A percentile compares a stretch with the other conserved stretches of the same genome.
Conservation (phyloP, 2,888 invertebrate genomes). For the Gonocerus acuteangulatus region DNA sequence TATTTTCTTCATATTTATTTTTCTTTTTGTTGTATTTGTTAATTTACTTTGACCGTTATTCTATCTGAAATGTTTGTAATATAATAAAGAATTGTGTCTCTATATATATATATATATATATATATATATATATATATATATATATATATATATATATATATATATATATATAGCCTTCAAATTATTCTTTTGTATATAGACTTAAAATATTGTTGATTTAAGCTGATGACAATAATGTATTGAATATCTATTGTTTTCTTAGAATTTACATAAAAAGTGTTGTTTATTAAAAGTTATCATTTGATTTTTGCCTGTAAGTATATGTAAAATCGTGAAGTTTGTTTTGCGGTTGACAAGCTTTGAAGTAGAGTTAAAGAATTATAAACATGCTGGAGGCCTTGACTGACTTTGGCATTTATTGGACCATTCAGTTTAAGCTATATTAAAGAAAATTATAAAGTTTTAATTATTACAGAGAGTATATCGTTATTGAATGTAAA, state of each 20-base stretch:
- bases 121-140: neutral
- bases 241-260: neutral
- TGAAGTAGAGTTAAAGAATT: neutral
- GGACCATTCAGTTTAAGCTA: neutral
- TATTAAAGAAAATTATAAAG: neutral
- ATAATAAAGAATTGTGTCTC: constrained; percentile 4
- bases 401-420: constrained; percentile 1
- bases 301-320: no score
- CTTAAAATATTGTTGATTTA: neutral
- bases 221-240: constrained; percentile 11
- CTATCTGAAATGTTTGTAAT: constrained; percentile 10
- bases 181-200: constrained; percentile 11
- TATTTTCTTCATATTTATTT: constrained; percentile 1
- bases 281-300: neutral
- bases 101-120: neutral
- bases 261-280: neutral
- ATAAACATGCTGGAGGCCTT: neutral
- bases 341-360: neutral
- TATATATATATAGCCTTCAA: no score
- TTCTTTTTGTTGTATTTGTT: constrained; percentile 16
- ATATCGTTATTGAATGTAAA: constrained; percentile 7
- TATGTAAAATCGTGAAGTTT: neutral
- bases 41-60: neutral
- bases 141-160: no score
- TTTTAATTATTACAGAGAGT: neutral